A percentile compares a stretch with the other conserved stretches of the same genome.
These are phyloP conservation scores for Holocentrus rufus DNA, from an alignment of 2,797 vertebrate genomes.

Conservation along the genomic window DNA sequence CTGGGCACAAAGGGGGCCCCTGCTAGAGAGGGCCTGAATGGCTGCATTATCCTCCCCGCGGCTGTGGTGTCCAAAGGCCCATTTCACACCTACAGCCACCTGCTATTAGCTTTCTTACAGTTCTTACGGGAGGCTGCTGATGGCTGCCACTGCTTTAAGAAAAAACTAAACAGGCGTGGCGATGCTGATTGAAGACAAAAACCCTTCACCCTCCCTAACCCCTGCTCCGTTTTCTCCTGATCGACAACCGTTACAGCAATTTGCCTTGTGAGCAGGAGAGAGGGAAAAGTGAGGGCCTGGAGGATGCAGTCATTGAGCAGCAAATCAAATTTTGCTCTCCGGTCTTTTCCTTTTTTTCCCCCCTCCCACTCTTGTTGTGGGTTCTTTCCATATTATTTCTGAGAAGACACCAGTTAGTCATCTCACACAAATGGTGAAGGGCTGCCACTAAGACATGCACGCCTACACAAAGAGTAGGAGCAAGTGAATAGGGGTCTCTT, in stretches of 20 bases:
- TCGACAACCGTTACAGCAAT: slow-evolving; percentile 76
- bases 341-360: slow-evolving; percentile 3
- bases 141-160: slow-evolving; percentile 79
- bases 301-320: slow-evolving; percentile 64
- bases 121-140: slow-evolving; percentile 81
- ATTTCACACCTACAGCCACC: slow-evolving; percentile 86
- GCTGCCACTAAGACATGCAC: neutral
- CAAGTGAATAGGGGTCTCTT: neutral
- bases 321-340: slow-evolving; percentile 55
- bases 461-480: slow-evolving; percentile 1
- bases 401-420: slow-evolving; percentile 9
- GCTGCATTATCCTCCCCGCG: slow-evolving; percentile 81
- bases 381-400: neutral
- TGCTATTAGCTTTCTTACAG: slow-evolving; percentile 86
- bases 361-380: neutral
- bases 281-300: slow-evolving; percentile 43
- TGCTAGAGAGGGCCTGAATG: slow-evolving; percentile 81
- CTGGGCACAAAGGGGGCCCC: slow-evolving; percentile 81
- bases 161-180: slow-evolving; percentile 77
- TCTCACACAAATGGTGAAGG: slow-evolving; percentile 31
- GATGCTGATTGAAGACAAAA: slow-evolving; percentile 81
- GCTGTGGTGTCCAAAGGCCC: slow-evolving; percentile 75
- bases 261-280: slow-evolving; percentile 71
- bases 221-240: slow-evolving; percentile 59
- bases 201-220: slow-evolving; percentile 68